Conservation (phyloP, 2,888 invertebrate species). For the Blastobasis lacticolella region DNA sequence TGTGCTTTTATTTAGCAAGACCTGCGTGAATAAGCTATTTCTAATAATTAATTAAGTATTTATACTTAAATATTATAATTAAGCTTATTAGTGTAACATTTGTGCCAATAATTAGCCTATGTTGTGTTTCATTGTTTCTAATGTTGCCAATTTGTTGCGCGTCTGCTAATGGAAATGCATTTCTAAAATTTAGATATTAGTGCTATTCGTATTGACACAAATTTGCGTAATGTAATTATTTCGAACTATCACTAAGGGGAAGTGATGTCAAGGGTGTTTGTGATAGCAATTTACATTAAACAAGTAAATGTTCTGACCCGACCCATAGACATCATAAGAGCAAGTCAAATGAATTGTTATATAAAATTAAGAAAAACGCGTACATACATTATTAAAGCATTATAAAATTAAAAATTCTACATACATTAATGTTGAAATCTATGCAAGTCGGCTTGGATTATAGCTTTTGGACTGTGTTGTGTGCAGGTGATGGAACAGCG, state of each 20-base stretch:
- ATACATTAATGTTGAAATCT: neutral
- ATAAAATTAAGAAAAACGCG: constrained; percentile 31
- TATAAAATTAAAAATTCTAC: neutral
- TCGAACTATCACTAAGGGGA: constrained; percentile 20
- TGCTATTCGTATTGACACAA: constrained; percentile 26
- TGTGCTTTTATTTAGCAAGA: constrained; percentile 3
- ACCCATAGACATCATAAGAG: constrained; percentile 60
- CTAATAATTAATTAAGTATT: constrained; percentile 5
- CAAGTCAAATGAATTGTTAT: constrained; percentile 72
- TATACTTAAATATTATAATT: constrained; percentile 11
- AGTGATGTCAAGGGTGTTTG: constrained; percentile 53
- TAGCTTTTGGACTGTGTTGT: constrained; percentile 42
- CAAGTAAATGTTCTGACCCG: constrained; percentile 23
- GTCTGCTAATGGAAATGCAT: neutral
- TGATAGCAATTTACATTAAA: constrained; percentile 37
- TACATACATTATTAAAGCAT: constrained; percentile 9
- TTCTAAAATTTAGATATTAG: neutral
- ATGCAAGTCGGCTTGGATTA: constrained; percentile 13
- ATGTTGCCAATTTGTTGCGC: too few relatives aligned
- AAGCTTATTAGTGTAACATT: constrained; percentile 27
- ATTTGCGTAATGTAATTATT: constrained; percentile 6
- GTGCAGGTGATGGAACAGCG: neutral
- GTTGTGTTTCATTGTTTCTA: neutral
- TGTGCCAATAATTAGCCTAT: constrained; percentile 34
- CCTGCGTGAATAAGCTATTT: constrained; percentile 19